A percentile compares a stretch with the other conserved stretches of the same genome.
These are phyloP conservation scores for Zosterops lateralis DNA, from an alignment of 2,113 vertebrate species.

Conservation along the genomic window DNA sequence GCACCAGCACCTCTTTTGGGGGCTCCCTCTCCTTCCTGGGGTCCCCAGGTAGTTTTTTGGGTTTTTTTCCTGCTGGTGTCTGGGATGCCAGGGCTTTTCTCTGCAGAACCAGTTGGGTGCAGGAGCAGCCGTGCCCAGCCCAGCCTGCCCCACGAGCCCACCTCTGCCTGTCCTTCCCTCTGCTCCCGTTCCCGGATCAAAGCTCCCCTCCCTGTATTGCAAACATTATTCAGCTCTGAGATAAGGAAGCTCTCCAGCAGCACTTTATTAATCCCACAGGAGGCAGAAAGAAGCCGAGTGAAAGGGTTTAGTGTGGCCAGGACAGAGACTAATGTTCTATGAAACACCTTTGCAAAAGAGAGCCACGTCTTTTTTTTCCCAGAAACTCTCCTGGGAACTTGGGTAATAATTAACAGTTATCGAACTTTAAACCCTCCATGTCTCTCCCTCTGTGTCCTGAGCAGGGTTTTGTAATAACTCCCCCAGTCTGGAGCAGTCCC, in stretches of 20 bases:
- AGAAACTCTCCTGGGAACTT: background rate
- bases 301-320: background rate
- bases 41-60: background rate
- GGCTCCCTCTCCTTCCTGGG: background rate
- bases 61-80: background rate
- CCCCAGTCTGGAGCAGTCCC: background rate
- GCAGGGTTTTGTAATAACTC: background rate
- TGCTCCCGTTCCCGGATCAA: background rate
- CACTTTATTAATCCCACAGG: constrained; percentile 59
- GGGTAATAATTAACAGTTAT: constrained; percentile 50
- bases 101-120: constrained; percentile 8
- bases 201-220: constrained; percentile 25
- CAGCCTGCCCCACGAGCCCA: background rate
- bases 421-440: background rate
- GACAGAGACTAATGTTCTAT: constrained; percentile 20
- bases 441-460: background rate
- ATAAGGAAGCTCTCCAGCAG: constrained; percentile 50
- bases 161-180: background rate
- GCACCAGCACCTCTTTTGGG: background rate
- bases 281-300: constrained; percentile 4
- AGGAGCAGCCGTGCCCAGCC: background rate
- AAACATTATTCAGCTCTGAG: constrained; percentile 19
- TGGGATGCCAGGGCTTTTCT: background rate
- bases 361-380: background rate
- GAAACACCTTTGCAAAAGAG: background rate